A percentile compares a stretch with the other conserved stretches of the same genome.
These are phyloP conservation scores for Natrix natrix DNA, from an alignment of 2,797 vertebrate species.

Conservation along the genomic window DNA sequence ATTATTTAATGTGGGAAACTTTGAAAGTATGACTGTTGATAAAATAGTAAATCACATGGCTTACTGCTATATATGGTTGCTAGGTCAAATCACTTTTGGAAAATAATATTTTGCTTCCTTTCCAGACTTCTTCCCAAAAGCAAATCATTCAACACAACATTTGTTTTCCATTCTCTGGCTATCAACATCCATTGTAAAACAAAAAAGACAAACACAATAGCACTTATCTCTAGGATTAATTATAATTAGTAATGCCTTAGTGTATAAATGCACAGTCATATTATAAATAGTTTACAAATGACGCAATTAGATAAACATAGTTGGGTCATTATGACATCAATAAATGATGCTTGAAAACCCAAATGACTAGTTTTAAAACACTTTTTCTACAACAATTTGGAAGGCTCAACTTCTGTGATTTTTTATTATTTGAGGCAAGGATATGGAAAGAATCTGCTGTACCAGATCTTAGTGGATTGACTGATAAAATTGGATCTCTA, in stretches of 20 bases:
- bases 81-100: constrained; percentile 37
- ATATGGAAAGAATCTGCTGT: neutral
- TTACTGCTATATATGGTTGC: constrained; percentile 51
- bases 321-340: constrained; percentile 34
- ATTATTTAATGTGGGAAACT: neutral
- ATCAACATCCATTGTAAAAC: neutral
- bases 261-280: constrained; percentile 8
- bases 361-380: neutral
- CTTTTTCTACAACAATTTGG: neutral
- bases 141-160: neutral
- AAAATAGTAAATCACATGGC: neutral
- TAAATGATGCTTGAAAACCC: constrained; percentile 2
- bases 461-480: neutral
- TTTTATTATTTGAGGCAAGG: neutral
- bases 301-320: constrained; percentile 28
- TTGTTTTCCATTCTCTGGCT: constrained; percentile 30
- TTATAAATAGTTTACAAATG: constrained; percentile 7
- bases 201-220: constrained; percentile 3
- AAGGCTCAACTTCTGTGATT: neutral
- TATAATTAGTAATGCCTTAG: constrained; percentile 6
- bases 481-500: neutral
- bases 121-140: neutral
- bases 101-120: constrained; percentile 20
- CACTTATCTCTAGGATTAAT: constrained; percentile 10
- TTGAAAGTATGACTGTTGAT: constrained; percentile 1